Evolutionary conservation across 2,113 vertebrate genomes (phyloP), one percentile per base, ranked within the genome.

Genomic region (Lophotis ruficrista): DNA sequence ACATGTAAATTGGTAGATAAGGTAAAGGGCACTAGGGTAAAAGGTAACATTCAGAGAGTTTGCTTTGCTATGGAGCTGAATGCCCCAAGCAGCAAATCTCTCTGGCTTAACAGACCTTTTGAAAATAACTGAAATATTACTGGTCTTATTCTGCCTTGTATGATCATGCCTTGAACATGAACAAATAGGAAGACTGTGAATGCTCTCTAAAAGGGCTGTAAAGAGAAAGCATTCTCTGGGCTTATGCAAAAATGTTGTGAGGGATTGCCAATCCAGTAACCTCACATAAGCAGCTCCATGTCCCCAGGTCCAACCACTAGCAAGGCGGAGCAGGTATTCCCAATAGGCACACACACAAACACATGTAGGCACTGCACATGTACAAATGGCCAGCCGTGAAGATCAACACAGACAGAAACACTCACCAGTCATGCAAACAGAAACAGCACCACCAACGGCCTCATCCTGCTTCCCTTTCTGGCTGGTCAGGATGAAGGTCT

Each of bases 391-490:
- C 76, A 66, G 83, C 45, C 69, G 93, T 2, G 1, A 68, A 41
- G 37, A 70, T 18, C 72, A 92, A 11, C 62, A 83, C 45, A 56
- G 58, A 60, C 70, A 90, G 79, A 69, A 86, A 61, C 71, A 83
- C 54, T 76, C 93, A 89, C 35, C 76, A 91, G 76, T 33, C 80
- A 89, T 10, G 54, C 88, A 90, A 90, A 96, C 73, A 94, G 88
- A 85, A 93, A 94, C 35, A 92, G 66, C 58, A 94, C 38, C 61
- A 96, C 50, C 77, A 92, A 45, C 0, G 2, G 71, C 47, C 58
- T 92, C 80, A 85, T 65, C 50, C 79, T 76, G 53, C 53, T 87
- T 8, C 51, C 64, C 69, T 79, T 90, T 75, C 70, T 58, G 70
- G 31, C 5, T 85, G 83, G n/a, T 51, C 57, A 94, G 56, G 51